These are phyloP conservation scores for Paelopatides confundens DNA, from an alignment of 53 echinoderm and acorn worm genomes.

Conservation along the genomic window DNA sequence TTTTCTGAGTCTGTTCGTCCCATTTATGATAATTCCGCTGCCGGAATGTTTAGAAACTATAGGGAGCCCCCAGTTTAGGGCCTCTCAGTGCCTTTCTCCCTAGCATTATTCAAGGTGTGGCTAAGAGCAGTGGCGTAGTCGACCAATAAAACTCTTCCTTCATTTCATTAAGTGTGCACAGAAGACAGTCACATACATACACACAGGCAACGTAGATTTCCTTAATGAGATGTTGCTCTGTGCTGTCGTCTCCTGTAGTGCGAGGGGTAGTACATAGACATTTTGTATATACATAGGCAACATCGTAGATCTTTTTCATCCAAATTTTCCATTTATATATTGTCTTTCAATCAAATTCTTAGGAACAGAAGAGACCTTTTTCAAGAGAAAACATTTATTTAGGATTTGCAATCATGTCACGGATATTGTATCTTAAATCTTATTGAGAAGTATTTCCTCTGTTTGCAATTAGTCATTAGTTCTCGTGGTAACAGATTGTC, in stretches of 20 bases:
- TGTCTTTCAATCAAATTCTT: constrained; percentile 16
- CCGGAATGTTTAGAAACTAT: not conserved
- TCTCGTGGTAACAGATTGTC: not conserved
- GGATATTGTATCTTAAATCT: not conserved
- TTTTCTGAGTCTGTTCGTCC: constrained; percentile 11
- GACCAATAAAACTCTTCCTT: constrained; percentile 37
- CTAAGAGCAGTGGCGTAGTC: constrained; percentile 31
- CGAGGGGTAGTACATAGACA: constrained; percentile 34
- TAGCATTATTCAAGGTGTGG: constrained; percentile 59
- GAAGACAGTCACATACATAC: not conserved
- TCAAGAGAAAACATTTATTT: not conserved
- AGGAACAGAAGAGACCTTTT: not conserved
- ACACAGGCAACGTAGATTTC: not conserved
- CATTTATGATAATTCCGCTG: constrained; percentile 36
- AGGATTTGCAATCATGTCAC: not conserved
- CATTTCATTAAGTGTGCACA: constrained; percentile 45
- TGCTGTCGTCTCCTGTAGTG: constrained; percentile 26
- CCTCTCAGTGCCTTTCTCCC: constrained; percentile 35
- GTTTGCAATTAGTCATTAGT: not conserved
- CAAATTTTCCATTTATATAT: constrained; percentile 14
- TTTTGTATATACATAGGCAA: constrained; percentile 38
- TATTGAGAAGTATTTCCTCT: not conserved
- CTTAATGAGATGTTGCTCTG: constrained; percentile 40
- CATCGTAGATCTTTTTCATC: constrained; percentile 22
- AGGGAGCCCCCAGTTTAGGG: constrained; percentile 46